Evolutionary conservation across 1,140 invertebrate species (phyloP), one percentile per base, ranked within the genome.

Genomic region (Bombus impatiens): DNA sequence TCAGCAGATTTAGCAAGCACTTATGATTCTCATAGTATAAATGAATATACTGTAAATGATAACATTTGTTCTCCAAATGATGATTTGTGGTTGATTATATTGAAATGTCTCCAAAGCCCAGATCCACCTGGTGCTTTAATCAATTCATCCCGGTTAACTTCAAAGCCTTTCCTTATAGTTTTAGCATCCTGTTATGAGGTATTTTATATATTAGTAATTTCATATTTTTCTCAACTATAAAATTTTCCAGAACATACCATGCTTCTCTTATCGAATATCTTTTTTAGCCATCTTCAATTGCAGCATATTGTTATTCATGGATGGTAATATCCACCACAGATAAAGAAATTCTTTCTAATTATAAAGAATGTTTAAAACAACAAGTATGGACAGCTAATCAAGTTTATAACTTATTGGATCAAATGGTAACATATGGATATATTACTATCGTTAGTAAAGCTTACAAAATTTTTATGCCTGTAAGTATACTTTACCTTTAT

Each of bases 101-200:
- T 97, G 10, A 95, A 96, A 42, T 97, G 96, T 89, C 96, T 97
- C 89, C 96, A 96, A 57, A 97, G 96, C 77, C 96, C 96, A 88
- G 96, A 97, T 94, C 97, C 97, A 70, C 96, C 96, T 2, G 96
- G 95, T 42, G 96, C 96, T 44, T 92, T 97, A 28, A 89, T 97
- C 0, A 95, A 95, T 57, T 96, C 96, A 12, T 96, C 96, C 12
- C 94, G 95, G 35, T 75, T 94, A 15, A 95, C 95, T 78, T 94
- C 95, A 37, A 96, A 96, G 84, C 96, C 97, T 0, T 91, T 97
- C 75, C 92, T 97, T 5, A 96, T 96, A 40, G 94, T 97, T 65
- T 93, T 97, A 15, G 96, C 97, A 37, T 96, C 96, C 71, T 97
- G 96, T 92, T 97, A 97, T 90, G 96, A 97, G 95, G 96, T 97